Evolutionary conservation across 2,888 invertebrate species (phyloP), one percentile per base, ranked within the genome.

Genomic region (Pandemis heparana): DNA sequence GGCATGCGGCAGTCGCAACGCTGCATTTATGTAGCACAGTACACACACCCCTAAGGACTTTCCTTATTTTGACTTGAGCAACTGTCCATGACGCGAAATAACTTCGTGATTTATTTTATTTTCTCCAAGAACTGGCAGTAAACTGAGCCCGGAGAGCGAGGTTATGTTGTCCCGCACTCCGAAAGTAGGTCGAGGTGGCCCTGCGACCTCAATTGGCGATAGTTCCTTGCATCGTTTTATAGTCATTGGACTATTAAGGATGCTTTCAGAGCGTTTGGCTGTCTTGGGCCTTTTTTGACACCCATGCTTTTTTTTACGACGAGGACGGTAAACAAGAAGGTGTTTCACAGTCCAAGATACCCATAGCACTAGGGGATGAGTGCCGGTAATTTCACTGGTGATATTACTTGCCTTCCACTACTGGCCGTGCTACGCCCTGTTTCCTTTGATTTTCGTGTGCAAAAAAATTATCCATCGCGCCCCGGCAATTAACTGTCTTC

Each of bases 31-130:
- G 56, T 39, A 1, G 39, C 62, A 62, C 62, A 18, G 18, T 14
- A 8, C 10, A 1, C n/a, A n/a, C 14, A 14, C 12, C 38, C 32
- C 14, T 32, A n/a, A 32, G 14, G 5, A 51, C 32, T 51, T 64
- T 46, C 64, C 71, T 71, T 71, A 65, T 71, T 71, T 65, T 71
- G 64, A 71, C 48, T 56, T 16, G 38, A 38, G 56, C 48, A 71
- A 59, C 59, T 63, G 70, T 65, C 59, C 64, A 65, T 65, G 71
- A 71, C 71, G 59, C 65, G 48, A n/a, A 71, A 71, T 65, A 65
- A 53, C 71, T 48, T 18, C 53, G 63, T 59, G 71, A 71, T 71
- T 71, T 71, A 71, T 71, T 71, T 59, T 71, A 71, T 71, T 32
- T 65, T 56, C 56, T 23, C 59, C 46, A 53, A 23, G 59, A 68